These are phyloP conservation scores for Dolichopus griseipennis DNA, from an alignment of 2,888 invertebrate species.

Conservation along the genomic window DNA sequence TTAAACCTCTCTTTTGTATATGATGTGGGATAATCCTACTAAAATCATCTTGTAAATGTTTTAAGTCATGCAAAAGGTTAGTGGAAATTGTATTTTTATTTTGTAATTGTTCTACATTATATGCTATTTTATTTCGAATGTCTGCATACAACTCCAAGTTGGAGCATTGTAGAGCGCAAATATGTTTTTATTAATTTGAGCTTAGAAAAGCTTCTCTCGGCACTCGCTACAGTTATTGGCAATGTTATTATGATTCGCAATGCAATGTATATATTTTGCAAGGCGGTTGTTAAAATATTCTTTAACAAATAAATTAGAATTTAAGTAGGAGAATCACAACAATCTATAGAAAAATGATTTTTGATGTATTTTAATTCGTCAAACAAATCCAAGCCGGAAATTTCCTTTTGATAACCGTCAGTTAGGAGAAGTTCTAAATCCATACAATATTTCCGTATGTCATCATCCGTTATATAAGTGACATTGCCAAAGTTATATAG, in stretches of 20 bases:
- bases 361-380: slow-evolving; percentile 2
- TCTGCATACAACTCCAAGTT: too few species aligned
- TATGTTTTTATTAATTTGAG: slow-evolving; percentile 12
- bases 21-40: too few species aligned
- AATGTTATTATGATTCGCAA: slow-evolving; percentile 10
- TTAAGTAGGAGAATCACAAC: slow-evolving; percentile 9
- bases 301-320: not conserved
- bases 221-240: slow-evolving; percentile 11
- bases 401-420: slow-evolving; percentile 9
- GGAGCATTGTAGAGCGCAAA: slow-evolving; percentile 13
- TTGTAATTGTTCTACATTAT: too few species aligned
- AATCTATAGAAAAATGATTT: slow-evolving; percentile 7
- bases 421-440: too few species aligned
- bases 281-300: slow-evolving; percentile 9
- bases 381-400: slow-evolving; percentile 10
- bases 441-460: too few species aligned
- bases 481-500: too few species aligned
- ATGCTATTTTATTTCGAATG: too few species aligned
- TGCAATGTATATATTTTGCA: slow-evolving; percentile 9
- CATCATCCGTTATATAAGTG: too few species aligned
- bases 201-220: slow-evolving; percentile 10
- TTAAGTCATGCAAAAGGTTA: too few species aligned
- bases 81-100: too few species aligned
- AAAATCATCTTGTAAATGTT: too few species aligned
- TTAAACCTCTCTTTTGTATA: too few species aligned